Base-by-base conservation (phyloP, 2,113 vertebrate genomes). In the Oryzias woworae region DNA sequence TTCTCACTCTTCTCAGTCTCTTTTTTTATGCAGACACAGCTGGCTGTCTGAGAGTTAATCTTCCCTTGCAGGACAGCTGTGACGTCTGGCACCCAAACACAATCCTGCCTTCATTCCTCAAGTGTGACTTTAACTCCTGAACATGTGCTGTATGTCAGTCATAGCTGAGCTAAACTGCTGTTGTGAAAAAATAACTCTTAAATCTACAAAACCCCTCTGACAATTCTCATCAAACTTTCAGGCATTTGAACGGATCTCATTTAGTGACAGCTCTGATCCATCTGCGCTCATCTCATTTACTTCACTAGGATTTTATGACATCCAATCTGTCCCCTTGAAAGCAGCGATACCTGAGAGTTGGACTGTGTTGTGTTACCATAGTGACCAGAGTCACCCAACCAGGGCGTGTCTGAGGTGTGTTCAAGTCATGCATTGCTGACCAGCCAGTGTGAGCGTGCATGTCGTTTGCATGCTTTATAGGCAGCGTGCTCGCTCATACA, bases 31-130 rank as follows among this genome's bases (percentile, higher is more conserved):
- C 78, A 74, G 63, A 71, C 66, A 82, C 78, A 72, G 86, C 83
- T 88, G 86, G 65, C 67, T 69, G 77, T 82, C 83, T 86, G 71
- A n/a, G 67, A 71, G 16, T 80, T 86, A 87, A 88, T 90, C 88
- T 74, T 56, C 46, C n/a, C 50, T 12, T 36, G 36, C 36, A 17
- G 59, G 74, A 83, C 87, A 80, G 77, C 74, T 81, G 79, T 59
- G 82, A 85, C 82, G 87, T 88, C 84, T 88, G 88, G 87, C 66
- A 50, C 66, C 41, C 51, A 66, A 62, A 47, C 51, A 67, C 62
- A 60, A 22, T 56, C 75, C 57, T 43, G 41, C 14, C 0, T 69
- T 59, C 53, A 64, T 58, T 51, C 50, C 26, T 6, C 53, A 15
- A 44, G 62, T 81, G 31, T 7, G 44, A 65, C 48, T 16, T 14